These are phyloP conservation scores for Unio delphinus DNA, from an alignment of 2,888 invertebrate species.

Conservation along the genomic window DNA sequence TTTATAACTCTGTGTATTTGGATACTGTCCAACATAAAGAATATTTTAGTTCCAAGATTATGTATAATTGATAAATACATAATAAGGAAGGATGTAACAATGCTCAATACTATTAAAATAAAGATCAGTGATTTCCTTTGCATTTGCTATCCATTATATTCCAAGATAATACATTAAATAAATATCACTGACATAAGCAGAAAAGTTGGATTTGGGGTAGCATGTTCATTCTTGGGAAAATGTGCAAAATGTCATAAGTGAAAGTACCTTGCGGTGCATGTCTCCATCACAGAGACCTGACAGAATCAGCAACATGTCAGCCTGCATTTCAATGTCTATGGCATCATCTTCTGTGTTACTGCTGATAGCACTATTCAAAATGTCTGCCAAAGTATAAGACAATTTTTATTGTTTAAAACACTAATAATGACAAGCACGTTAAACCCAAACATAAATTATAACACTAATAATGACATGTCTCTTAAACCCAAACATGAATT, in stretches of 20 bases:
- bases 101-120: too few relatives aligned
- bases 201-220: neutral
- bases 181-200: neutral
- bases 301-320: slow-evolving; percentile 70
- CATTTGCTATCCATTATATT: neutral
- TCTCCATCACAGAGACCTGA: slow-evolving; percentile 70
- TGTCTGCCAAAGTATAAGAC: slow-evolving; percentile 36
- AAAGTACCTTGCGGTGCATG: slow-evolving; percentile 68
- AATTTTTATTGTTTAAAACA: too few relatives aligned
- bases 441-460: too few relatives aligned
- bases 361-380: slow-evolving; percentile 56
- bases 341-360: slow-evolving; percentile 58
- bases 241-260: too few relatives aligned
- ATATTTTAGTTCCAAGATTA: too few relatives aligned
- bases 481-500: too few relatives aligned
- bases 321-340: slow-evolving; percentile 70
- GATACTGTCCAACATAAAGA: too few relatives aligned
- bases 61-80: too few relatives aligned
- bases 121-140: too few relatives aligned
- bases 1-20: too few relatives aligned
- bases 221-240: neutral
- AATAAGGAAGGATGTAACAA: too few relatives aligned
- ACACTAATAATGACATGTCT: neutral
- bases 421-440: too few relatives aligned
- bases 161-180: neutral